Evolutionary conservation across 2,888 invertebrate species (phyloP), one percentile per base, ranked within the genome.

Genomic region (Hemistola chrysoprasaria): DNA sequence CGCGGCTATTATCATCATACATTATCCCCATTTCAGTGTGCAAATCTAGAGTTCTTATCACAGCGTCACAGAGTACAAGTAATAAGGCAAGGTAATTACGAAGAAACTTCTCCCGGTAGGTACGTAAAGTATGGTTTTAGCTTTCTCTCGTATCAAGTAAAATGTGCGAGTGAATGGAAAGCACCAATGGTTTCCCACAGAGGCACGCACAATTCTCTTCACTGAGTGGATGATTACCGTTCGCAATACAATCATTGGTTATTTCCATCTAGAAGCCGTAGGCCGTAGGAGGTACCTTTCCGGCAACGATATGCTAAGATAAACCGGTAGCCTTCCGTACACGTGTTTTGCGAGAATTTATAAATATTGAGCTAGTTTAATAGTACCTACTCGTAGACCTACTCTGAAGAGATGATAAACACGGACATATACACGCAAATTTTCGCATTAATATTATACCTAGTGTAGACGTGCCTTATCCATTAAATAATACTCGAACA

Each of bases 151-250:
- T n/a, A 34, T 7, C 8, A 1, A 10, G 10, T 26, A 26, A 10
- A 26, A 26, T 26, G 26, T 8, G 7, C 20, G 36, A 46, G 37
- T 11, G 36, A 40, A 37, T 37, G 33, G 36, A 42, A 34, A 44
- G 43, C 43, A 34, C 27, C 22, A 23, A 30, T 35, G 30, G 26
- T 33, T 39, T 38, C 33, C 27, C 38, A 38, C 22, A 31, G 30
- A 36, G 10, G 10, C 16, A 16, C 16, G 4, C 16, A 4, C 16
- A 16, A 3, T n/a, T n/a, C n/a, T n/a, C n/a, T n/a, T n/a, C n/a
- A n/a, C n/a, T 28, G 32, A 16, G 8, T 30, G 29, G 30, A 8
- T 25, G 29, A 38, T 38, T 34, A 34, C 33, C 25, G 38, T 34
- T 21, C 43, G 21, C 24, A 25, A 37, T 25, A 24, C 25, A 37